Percentiles rank a stretch among this genome's conserved stretches.
These are phyloP conservation scores for Xenopus borealis DNA, from an alignment of 2,113 vertebrate genomes.

Conservation along the genomic window DNA sequence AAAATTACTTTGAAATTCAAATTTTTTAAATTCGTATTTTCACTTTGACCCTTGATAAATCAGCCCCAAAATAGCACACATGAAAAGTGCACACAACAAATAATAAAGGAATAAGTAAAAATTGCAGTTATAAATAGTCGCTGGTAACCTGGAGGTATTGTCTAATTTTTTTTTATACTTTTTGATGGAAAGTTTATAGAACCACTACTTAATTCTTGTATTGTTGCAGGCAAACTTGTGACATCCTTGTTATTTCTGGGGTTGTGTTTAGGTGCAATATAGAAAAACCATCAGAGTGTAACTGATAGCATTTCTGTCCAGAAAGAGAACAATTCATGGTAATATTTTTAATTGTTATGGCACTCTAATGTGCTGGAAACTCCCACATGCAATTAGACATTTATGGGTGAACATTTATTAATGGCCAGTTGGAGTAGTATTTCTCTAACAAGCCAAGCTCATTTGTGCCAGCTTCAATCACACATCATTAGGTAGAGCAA, in stretches of 20 bases:
- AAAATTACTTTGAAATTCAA: no score
- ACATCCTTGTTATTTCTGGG: conserved; percentile 3
- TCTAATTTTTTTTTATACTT: no score
- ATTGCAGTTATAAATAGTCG: no score
- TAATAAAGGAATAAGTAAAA: no score
- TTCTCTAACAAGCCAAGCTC: conserved; percentile 27
- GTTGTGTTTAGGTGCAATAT: conserved; percentile 3
- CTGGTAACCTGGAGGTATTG: no score
- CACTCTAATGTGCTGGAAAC: conserved; percentile 36
- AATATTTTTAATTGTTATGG: conserved; percentile 29
- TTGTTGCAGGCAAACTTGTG: not conserved
- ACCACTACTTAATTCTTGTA: no score
- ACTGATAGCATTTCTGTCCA: conserved; percentile 14
- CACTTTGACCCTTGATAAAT: no score
- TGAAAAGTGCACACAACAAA: no score
- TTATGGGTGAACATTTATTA: conserved; percentile 42
- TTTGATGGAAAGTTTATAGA: no score
- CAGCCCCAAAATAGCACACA: no score
- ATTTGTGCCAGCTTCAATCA: conserved; percentile 33
- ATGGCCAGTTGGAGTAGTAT: conserved; percentile 19
- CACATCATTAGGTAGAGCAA: conserved; percentile 32
- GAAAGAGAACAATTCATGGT: conserved; percentile 21
- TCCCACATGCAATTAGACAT: conserved; percentile 24
- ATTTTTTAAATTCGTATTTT: no score
- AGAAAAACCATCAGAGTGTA: not conserved